These are phyloP conservation scores for Lanius ludovicianus DNA, from an alignment of 2,113 vertebrate species.

Conservation along the genomic window DNA sequence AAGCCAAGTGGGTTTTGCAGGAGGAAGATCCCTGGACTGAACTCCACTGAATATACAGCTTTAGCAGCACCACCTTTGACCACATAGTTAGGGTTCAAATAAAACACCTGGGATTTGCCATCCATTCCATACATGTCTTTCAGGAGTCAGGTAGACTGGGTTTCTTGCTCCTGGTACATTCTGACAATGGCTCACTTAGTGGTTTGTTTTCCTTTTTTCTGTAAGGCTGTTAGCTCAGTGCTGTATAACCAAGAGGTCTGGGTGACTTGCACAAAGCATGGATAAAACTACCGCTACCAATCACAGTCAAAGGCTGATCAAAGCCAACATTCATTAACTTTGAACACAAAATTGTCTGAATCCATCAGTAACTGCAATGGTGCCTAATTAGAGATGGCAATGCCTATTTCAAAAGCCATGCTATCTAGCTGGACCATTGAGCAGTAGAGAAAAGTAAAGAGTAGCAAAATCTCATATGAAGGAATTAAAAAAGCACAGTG, in stretches of 20 bases:
- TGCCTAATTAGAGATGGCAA: slow-evolving; percentile 56
- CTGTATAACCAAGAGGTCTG: slow-evolving; percentile 25
- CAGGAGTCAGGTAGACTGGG: not conserved
- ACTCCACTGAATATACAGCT: not conserved
- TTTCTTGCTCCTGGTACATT: not conserved
- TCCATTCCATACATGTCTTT: not conserved
- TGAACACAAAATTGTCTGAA: slow-evolving; percentile 64
- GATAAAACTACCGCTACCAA: slow-evolving; percentile 32
- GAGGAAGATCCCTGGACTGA: not conserved
- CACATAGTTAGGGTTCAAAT: not conserved
- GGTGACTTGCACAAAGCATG: slow-evolving; percentile 36
- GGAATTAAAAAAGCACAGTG: slow-evolving; percentile 55
- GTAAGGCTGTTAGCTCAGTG: not conserved
- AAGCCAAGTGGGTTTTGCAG: not conserved
- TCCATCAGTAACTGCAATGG: slow-evolving; percentile 60
- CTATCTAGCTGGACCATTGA: slow-evolving; percentile 59
- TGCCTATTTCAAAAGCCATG: slow-evolving; percentile 52
- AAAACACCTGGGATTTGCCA: not conserved
- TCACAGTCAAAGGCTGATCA: slow-evolving; percentile 57
- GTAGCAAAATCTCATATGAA: slow-evolving; percentile 44
- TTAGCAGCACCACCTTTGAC: not conserved
- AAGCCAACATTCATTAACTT: slow-evolving; percentile 67
- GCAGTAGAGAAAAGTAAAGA: slow-evolving; percentile 40
- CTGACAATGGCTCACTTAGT: not conserved
- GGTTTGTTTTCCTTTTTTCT: not conserved